Conservation (phyloP, 2,113 vertebrate genomes). For the Tragelaphus imberbis region DNA sequence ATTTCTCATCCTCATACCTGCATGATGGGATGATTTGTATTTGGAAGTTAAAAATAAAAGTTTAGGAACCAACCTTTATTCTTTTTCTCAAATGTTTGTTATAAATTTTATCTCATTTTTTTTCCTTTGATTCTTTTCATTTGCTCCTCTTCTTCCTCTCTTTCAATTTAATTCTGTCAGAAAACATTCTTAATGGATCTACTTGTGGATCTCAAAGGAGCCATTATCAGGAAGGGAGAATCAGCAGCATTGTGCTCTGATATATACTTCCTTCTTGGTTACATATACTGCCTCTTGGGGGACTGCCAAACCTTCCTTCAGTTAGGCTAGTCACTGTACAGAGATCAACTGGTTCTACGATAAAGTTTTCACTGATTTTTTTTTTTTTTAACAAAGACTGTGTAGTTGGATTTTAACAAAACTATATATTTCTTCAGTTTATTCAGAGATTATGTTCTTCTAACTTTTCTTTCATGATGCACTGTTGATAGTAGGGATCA, state of each 20-base stretch:
- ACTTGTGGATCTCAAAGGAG: conserved; percentile 27
- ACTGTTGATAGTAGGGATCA: background rate
- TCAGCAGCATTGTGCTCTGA: background rate
- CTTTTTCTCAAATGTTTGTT: background rate
- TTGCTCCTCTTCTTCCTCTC: background rate
- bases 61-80: background rate
- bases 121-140: background rate
- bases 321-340: background rate
- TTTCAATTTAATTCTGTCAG: background rate
- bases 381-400: background rate
- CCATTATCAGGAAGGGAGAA: conserved; percentile 28
- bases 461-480: background rate
- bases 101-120: background rate
- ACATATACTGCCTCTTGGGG: background rate
- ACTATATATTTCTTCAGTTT: background rate
- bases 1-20: background rate
- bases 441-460: background rate
- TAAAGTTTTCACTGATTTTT: background rate
- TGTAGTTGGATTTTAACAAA: background rate
- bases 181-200: background rate
- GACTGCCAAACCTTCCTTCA: background rate
- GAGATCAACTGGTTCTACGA: background rate
- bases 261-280: conserved; percentile 28
- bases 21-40: background rate
- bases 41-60: background rate